Evolutionary conservation across 2,113 vertebrate genomes (phyloP), one percentile per base, ranked within the genome.

Genomic region (Ia io): DNA sequence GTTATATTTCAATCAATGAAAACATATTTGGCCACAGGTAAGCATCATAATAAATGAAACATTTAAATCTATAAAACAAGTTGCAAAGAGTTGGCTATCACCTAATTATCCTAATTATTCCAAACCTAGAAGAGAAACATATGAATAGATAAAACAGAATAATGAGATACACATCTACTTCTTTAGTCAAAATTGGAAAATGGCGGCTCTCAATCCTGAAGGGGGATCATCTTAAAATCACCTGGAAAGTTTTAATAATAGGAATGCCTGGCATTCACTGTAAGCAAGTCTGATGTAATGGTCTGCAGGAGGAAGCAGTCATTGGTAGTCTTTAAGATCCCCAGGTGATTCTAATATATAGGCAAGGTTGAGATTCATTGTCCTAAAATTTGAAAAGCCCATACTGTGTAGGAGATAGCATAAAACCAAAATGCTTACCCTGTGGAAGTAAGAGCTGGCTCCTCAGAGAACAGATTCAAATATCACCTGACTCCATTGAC

Each of bases 171-270:
- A 44, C 14, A 65, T 70, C 20, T 88, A 65, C 18, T 71, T 92
- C 70, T 69, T 17, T 61, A 30, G 6, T 85, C n/a, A 97, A 77
- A 90, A 84, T 82, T 22, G 84, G 23, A 76, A 91, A 90, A 79
- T 8, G 42, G 0, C 59, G 42, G 8, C 82, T 88, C n/a, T 16
- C n/a, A 42, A 30, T 76, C 49, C 20, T 47, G 12, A 35, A 9
- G 51, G 9, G 17, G 17, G 17, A 47, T 70, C 47, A 42, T 71
- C 82, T 76, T 93, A 76, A 94, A 95, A 91, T 88, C 28, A 65
- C 56, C 30, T 59, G 5, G 11, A 74, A 51, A 84, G 22, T 8
- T 91, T 59, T n/a, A 89, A 89, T 18, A 85, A 23, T 67, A 65
- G 12, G 12, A 20, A 11, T 77, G 1, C 35, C 20, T 63, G 10